Base-by-base conservation (phyloP, 2,113 vertebrate species). In the Neotragus moschatus region DNA sequence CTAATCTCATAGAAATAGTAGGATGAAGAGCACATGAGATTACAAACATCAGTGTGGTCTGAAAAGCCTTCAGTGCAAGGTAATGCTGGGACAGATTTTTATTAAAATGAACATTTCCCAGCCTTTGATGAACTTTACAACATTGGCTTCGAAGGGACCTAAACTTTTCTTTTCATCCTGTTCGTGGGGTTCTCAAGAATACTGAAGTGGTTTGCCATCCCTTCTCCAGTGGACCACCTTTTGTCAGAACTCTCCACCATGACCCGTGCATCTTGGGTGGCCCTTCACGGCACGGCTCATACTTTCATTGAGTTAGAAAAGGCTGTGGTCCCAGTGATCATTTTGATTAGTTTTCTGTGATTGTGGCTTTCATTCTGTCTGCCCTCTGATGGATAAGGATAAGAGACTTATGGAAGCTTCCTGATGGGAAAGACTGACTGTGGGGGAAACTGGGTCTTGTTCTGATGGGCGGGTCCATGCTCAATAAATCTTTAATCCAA, bases 191-290 rank as follows among this genome's bases (percentile, higher is more conserved):
- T 36, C 63, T 70, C 63, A 70, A 70, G 63, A 70, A 36, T 12
- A 23, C 19, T 39, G n/a, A 70, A 70, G 66, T 70, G n/a, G n/a
- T 70, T 70, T 70, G 19, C n/a, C 5, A 70, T 70, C 66, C 66
- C n/a, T 70, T 12, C 66, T 39, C n/a, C n/a, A 70, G n/a, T 70
- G n/a, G 66, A 39, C 66, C 19, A 70, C 2, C 0, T 39, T 70
- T 70, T 10, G 33, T 70, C n/a, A 36, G 66, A 39, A 70, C n/a
- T 70, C n/a, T 12, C n/a, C n/a, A 70, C 66, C n/a, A 1, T 70
- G 21, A 70, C n/a, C 66, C 0, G 0, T 13, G n/a, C 4, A 1
- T 70, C n/a, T 23, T 70, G 66, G 19, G 66, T 39, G 7, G 10
- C n/a, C n/a, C n/a, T 70, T 39, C 19, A 12, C 1, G 0, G n/a